Evolutionary conservation across 2,888 invertebrate genomes (phyloP).

Genomic region (Erpobdella octoculata): DNA sequence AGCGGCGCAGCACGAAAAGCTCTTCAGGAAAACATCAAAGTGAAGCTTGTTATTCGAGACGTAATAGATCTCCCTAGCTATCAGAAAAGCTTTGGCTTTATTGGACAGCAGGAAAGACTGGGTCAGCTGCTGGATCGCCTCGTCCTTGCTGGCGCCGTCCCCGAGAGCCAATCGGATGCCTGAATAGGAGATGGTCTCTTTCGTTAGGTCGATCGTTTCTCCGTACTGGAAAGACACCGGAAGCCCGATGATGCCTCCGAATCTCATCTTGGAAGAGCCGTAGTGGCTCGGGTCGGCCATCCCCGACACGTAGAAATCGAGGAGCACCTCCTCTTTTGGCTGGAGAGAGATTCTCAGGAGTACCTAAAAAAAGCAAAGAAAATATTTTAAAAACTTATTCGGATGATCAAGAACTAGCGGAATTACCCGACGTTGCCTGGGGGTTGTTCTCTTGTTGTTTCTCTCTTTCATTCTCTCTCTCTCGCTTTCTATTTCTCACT

Average conservation of each 20-base stretch:
- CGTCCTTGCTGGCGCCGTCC: neutral
- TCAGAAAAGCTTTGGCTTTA: slow-evolving; percentile 11
- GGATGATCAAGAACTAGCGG: no score
- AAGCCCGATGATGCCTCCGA: slow-evolving; percentile 15
- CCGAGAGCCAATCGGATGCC: neutral
- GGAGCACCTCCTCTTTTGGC: neutral
- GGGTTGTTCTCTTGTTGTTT: no score
- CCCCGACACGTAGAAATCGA: neutral
- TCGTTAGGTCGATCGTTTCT: neutral
- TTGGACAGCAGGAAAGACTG: neutral
- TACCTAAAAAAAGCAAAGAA: neutral
- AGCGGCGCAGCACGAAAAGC: no score
- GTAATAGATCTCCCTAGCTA: slow-evolving; percentile 11
- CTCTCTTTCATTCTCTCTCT: no score
- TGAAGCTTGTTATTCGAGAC: neutral
- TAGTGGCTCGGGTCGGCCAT: slow-evolving; percentile 1
- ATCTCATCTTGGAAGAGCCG: slow-evolving; percentile 7
- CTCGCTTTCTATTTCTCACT: no score
- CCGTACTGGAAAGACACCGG: neutral
- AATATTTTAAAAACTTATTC: neutral
- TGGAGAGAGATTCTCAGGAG: neutral
- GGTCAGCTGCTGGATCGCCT: neutral
- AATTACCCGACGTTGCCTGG: no score
- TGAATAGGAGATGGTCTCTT: neutral
- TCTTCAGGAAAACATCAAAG: neutral